Conservation (phyloP, 1,140 invertebrate species). For the Zaprionus africanus region DNA sequence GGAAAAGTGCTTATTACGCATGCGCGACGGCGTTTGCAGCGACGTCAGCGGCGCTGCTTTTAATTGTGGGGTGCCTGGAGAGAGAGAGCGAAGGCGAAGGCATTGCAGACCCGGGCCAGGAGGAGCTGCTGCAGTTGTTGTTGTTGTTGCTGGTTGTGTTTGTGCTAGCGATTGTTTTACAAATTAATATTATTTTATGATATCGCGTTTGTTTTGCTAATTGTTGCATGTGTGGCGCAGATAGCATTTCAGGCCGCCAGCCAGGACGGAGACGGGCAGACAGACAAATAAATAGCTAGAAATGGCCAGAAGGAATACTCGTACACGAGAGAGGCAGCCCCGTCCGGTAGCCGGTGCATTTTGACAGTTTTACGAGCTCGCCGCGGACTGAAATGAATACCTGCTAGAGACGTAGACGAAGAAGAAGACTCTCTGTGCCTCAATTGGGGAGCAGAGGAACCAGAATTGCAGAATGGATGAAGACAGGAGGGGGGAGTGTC, state of each 20-base stretch:
- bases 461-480: background rate
- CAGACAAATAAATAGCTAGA: constrained; percentile 23
- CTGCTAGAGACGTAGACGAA: constrained; percentile 35
- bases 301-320: constrained; percentile 17
- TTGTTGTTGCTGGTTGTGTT: constrained; percentile 68
- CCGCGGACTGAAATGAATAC: constrained; percentile 75
- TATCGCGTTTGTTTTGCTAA: constrained; percentile 84
- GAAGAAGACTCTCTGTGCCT: too few relatives aligned
- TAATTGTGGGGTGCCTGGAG: constrained; percentile 76
- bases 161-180: constrained; percentile 80
- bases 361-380: constrained; percentile 83
- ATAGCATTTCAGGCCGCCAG: constrained; percentile 68
- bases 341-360: constrained; percentile 79
- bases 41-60: constrained; percentile 56
- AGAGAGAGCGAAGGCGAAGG: background rate
- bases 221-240: constrained; percentile 84
- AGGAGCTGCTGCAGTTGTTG: constrained; percentile 35
- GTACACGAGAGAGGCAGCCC: constrained; percentile 29
- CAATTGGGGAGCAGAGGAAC: background rate
- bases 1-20: constrained; percentile 84
- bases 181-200: constrained; percentile 84
- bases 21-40: constrained; percentile 68
- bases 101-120: constrained; percentile 11
- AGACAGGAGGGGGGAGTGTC: background rate
- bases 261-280: constrained; percentile 12